A percentile compares a stretch with the other conserved stretches of the same genome.
These are phyloP conservation scores for Parazoanthus darwini DNA, from an alignment of 92 coral and sea anemone genomes.

Conservation along the genomic window DNA sequence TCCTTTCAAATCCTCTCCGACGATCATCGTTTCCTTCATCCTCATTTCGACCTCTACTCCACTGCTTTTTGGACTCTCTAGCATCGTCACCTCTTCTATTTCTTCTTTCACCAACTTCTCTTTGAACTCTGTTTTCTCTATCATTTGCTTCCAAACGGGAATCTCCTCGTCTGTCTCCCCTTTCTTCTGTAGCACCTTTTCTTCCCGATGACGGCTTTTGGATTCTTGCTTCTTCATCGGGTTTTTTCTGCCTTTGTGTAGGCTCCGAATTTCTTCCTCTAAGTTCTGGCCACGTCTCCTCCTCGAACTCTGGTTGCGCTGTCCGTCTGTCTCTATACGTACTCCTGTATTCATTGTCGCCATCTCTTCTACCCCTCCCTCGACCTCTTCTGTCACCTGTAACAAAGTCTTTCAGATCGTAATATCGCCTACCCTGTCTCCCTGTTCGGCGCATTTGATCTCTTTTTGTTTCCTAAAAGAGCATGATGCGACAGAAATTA, in stretches of 20 bases:
- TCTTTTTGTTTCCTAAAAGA: slow-evolving; percentile 41
- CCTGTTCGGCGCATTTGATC: slow-evolving; percentile 64
- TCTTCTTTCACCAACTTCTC: slow-evolving; percentile 29
- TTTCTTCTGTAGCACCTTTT: not conserved
- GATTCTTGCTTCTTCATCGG: slow-evolving; percentile 20
- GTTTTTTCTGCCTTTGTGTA: not conserved
- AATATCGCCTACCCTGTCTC: slow-evolving; percentile 65
- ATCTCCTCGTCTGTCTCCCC: slow-evolving; percentile 22
- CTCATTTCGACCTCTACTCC: slow-evolving; percentile 11
- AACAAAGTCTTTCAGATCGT: slow-evolving; percentile 73
- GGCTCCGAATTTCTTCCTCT: not conserved
- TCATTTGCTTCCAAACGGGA: not conserved
- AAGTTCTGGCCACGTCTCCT: slow-evolving; percentile 5
- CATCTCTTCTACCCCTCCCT: slow-evolving; percentile 36
- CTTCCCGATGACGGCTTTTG: slow-evolving; percentile 20
- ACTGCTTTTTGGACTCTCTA: slow-evolving; percentile 12
- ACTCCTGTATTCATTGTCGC: slow-evolving; percentile 20
- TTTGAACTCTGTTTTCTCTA: not conserved
- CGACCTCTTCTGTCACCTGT: slow-evolving; percentile 51
- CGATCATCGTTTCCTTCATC: slow-evolving; percentile 20
- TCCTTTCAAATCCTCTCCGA: slow-evolving; percentile 42
- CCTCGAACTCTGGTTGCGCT: not conserved
- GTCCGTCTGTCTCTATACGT: slow-evolving; percentile 23
- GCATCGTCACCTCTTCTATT: slow-evolving; percentile 19
- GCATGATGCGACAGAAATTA: not conserved